Evolutionary conservation across 2,888 invertebrate genomes (phyloP), one percentile per base, ranked within the genome.

Genomic region (Leptopilina myrica): DNA sequence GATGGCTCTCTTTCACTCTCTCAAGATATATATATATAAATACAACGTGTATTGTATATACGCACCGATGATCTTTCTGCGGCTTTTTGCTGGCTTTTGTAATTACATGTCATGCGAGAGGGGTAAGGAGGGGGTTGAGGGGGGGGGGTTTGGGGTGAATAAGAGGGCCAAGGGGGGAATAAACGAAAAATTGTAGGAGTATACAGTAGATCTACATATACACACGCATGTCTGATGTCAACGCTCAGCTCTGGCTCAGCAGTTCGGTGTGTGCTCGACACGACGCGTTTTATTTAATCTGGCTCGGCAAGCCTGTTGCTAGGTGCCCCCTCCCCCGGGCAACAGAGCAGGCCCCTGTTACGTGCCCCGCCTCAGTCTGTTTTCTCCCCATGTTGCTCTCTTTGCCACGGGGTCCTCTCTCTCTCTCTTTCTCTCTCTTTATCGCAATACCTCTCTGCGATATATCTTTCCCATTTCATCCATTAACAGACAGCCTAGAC

Each of bases 281-380:
- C 20, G 84, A 85, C 87, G 87, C 88, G 90, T 91, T 91, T 91
- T 90, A 90, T 90, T 90, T 90, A 90, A 91, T 90, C 90, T 89
- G 89, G 87, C 85, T 82, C 84, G 81, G 67, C 81, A 82, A 86
- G 89, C 87, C 89, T 91, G 91, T 91, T 91, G 91, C 91, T 91
- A 91, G 88, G 91, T 91, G 90, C 90, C 88, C 88, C 90, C 88
- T 87, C 87, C 86, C 83, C 85, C 84, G 8, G 78, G 78, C 79
- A 69, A 66, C 85, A 84, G 8, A 78, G 78, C 79, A 69, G 67
- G 76, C 82, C 77, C 78, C 78, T 69, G 73, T 33, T 53, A 56
- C 76, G 12, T 78, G 62, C 77, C 87, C 87, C 89, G 87, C 88
- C 88, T 87, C 86, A 87, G 87, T 88, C 86, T 78, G 80, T 78